A percentile compares a stretch with the other conserved stretches of the same genome.
Evolutionary conservation across 1,140 invertebrate genomes (phyloP).

Genomic region (Atta colombica): DNA sequence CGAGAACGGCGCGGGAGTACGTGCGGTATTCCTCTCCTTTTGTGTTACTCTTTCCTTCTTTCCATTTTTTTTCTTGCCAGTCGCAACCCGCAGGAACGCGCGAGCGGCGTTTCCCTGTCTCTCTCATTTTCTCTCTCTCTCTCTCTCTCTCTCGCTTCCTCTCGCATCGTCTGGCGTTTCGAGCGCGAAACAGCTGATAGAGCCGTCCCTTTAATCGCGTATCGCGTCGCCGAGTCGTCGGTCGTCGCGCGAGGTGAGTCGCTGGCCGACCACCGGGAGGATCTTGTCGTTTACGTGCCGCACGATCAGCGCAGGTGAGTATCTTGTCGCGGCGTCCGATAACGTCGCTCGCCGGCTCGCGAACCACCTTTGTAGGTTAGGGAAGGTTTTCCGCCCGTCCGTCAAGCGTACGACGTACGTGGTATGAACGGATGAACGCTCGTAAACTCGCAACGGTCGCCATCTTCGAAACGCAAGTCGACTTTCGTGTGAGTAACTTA

Average conservation of each 20-base stretch:
- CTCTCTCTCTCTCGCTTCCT: slow-evolving; percentile 16
- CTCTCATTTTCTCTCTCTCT: slow-evolving; percentile 8
- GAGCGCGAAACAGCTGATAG: slow-evolving; percentile 73
- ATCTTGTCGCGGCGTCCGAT: slow-evolving; percentile 20
- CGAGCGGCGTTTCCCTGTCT: slow-evolving; percentile 33
- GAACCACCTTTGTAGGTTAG: slow-evolving; percentile 72
- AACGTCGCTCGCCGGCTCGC: slow-evolving; percentile 33
- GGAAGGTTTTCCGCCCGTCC: slow-evolving; percentile 54
- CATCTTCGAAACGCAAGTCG: background rate
- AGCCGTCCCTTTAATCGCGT: slow-evolving; percentile 70
- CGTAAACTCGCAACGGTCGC: slow-evolving; percentile 8
- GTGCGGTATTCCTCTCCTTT: slow-evolving; percentile 13
- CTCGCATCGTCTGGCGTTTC: slow-evolving; percentile 35
- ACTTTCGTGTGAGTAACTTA: background rate
- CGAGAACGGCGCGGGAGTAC: background rate
- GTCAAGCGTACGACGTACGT: slow-evolving; percentile 8
- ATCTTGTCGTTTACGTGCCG: background rate
- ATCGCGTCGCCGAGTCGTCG: slow-evolving; percentile 53
- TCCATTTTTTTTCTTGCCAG: background rate
- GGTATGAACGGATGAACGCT: background rate
- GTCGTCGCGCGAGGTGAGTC: slow-evolving; percentile 52
- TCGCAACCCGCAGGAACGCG: slow-evolving; percentile 40
- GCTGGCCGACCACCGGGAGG: background rate
- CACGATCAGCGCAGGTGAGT: slow-evolving; percentile 9
- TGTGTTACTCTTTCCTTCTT: background rate